Conservation (phyloP, 2,797 vertebrate genomes). For the Ciconia nigra region DNA sequence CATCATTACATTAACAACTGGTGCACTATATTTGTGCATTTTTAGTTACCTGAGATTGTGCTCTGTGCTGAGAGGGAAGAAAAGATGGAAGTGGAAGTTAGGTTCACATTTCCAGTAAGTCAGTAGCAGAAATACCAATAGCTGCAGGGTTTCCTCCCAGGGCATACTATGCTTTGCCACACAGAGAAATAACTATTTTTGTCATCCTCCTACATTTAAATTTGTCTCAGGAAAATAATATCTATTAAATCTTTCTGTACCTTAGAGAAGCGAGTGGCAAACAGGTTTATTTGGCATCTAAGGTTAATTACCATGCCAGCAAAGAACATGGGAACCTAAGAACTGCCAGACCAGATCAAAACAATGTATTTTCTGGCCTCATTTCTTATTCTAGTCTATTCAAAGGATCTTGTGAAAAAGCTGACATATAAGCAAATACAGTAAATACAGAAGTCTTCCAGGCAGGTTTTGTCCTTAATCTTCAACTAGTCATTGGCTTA, state of each 20-base stretch:
- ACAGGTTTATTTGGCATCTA: neutral
- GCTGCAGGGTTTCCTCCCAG: neutral
- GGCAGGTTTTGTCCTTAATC: neutral
- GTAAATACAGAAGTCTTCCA: neutral
- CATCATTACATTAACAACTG: neutral
- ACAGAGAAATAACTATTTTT: neutral
- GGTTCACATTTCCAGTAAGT: neutral
- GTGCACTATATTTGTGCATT: neutral
- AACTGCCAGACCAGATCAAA: neutral
- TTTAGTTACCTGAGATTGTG: neutral
- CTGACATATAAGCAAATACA: neutral
- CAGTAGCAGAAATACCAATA: neutral
- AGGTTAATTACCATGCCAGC: neutral
- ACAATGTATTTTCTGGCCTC: neutral
- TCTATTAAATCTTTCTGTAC: neutral
- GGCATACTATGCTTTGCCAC: neutral
- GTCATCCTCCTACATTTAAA: neutral
- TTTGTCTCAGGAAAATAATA: neutral
- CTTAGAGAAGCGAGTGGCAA: neutral
- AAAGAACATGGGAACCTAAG: neutral
- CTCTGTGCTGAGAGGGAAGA: neutral
- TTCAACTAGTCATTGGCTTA: neutral
- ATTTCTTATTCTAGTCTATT: neutral
- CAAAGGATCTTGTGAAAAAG: neutral
- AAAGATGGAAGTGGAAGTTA: neutral